Conservation (phyloP, 2,888 invertebrate genomes). For the Odontocolon sp. region DNA sequence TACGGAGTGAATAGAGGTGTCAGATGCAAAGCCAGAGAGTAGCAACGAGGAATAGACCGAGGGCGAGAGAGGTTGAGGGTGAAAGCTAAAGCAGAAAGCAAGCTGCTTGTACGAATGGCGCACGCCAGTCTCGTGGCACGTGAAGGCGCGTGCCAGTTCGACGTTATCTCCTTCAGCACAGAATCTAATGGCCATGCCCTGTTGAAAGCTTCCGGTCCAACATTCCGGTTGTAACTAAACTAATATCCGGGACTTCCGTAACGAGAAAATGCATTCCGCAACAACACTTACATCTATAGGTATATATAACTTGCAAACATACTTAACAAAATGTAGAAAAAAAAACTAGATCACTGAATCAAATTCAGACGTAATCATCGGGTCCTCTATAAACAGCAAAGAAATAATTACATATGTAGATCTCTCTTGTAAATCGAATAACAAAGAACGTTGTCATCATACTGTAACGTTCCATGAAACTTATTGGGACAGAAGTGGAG, state of each 20-base stretch:
- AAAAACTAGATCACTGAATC: too few species aligned
- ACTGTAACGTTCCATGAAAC: too few species aligned
- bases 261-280: constrained; percentile 2
- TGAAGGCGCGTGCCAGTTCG: constrained; percentile 42
- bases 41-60: constrained; percentile 18
- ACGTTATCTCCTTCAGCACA: constrained; percentile 9
- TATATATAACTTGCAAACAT: too few species aligned
- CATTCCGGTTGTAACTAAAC: background rate
- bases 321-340: too few species aligned
- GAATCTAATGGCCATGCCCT: background rate
- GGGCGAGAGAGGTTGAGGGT: background rate
- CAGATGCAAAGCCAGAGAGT: constrained; percentile 29
- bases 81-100: constrained; percentile 10
- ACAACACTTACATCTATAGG: too few species aligned
- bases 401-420: too few species aligned
- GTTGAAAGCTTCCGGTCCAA: background rate
- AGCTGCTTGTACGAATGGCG: constrained; percentile 26
- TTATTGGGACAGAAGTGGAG: background rate
- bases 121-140: constrained; percentile 11
- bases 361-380: too few species aligned
- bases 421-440: too few species aligned
- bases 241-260: background rate
- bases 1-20: constrained; percentile 29
- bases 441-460: too few species aligned
- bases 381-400: too few species aligned